Base-by-base conservation (phyloP, 2,113 vertebrate genomes). In the Epinephelus moara region DNA sequence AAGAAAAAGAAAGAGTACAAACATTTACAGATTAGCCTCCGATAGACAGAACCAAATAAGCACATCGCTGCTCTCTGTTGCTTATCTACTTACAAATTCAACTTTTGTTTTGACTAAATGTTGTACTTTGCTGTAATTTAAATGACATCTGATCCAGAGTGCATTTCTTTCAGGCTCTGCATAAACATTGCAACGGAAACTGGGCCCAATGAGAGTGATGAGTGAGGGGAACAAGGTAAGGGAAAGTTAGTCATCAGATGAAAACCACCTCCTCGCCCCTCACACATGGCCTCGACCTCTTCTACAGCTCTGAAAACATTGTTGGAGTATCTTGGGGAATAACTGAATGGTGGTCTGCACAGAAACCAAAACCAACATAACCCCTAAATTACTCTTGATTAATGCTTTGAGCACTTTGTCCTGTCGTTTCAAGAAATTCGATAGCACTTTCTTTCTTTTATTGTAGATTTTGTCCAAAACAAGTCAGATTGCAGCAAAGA, bases 141-240 rank as follows among this genome's bases (percentile, higher is more conserved):
- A 77, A 66, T 45, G 68, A 33, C 66, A 84, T 78, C 18, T 75
- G 64, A 88, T 82, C 61, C n/a, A 33, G 12, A 15, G 55, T 17
- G n/a, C 11, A 8, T 33, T 81, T 82, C 68, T 63, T 47, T 21
- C 30, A 13, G 30, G 5, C 62, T 52, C 8, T 50, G 49, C n/a
- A n/a, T 49, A 59, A 66, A 23, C 27, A 69, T 15, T 66, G 78
- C 75, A 75, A 62, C 2, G 42, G 83, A 85, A 89, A 78, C 81
- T 15, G 85, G 85, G 42, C 47, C 47, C 45, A 71, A 68, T 78
- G 73, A 75, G 78, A 23, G 68, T 17, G 84, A 56, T 70, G 89
- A 91, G 82, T 85, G 84, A 92, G 49, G 57, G 19, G 45, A 88
- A 80, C 85, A 83, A 88, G 85, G 81, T 70, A 59, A 68, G 80